A percentile compares a stretch with the other conserved stretches of the same genome.
These are phyloP conservation scores for Odocoileus virginianus DNA, from an alignment of 2,113 vertebrate genomes.

Conservation along the genomic window DNA sequence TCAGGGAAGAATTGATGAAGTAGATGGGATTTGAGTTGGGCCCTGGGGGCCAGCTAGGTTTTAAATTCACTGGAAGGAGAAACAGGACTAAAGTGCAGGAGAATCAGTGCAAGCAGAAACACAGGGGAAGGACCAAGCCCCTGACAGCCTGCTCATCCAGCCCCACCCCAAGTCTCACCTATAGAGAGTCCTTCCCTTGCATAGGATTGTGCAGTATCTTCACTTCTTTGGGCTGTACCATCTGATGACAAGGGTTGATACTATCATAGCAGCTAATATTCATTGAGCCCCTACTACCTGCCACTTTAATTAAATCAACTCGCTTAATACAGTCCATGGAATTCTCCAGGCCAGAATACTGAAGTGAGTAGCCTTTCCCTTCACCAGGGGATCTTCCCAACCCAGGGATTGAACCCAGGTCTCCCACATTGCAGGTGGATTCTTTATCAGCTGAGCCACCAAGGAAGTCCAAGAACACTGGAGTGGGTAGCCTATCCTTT, in stretches of 20 bases:
- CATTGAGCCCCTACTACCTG: neutral
- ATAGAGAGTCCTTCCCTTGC: neutral
- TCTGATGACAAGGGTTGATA: neutral
- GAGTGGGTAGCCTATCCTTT: neutral
- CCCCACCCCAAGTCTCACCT: too few relatives aligned
- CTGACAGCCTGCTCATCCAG: fast-evolving
- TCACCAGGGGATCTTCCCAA: neutral
- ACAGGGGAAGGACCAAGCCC: fast-evolving
- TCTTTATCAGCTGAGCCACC: neutral
- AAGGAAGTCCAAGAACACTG: neutral
- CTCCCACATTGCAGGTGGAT: neutral
- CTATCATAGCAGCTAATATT: neutral
- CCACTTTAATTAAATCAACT: neutral
- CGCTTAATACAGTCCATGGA: neutral
- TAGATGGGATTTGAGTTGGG: neutral
- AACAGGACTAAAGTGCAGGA: neutral
- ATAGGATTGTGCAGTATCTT: fast-evolving
- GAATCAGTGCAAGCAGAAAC: neutral
- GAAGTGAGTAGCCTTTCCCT: neutral
- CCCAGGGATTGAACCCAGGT: neutral
- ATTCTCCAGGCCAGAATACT: neutral
- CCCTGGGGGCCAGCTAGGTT: neutral
- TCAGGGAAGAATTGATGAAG: neutral
- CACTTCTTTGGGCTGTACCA: neutral
- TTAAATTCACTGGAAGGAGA: neutral